Conservation (phyloP, 2,888 invertebrate genomes). For the Drosophila parthenogenetica region DNA sequence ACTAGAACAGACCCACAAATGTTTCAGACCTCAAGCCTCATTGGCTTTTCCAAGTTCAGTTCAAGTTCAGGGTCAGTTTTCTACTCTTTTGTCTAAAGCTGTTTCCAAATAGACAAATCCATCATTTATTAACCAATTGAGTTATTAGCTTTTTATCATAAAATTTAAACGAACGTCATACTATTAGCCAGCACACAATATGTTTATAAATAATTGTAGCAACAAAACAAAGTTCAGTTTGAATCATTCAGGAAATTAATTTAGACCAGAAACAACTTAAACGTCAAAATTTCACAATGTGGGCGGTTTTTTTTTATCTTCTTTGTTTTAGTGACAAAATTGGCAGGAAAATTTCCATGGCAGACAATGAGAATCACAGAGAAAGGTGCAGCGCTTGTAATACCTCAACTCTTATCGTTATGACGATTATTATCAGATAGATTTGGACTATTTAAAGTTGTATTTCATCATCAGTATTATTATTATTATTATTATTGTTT, state of each 20-base stretch:
- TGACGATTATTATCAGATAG: background rate
- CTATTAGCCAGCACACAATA: background rate
- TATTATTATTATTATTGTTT: constrained; percentile 1
- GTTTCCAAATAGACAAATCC: constrained; percentile 17
- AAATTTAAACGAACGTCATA: constrained; percentile 26
- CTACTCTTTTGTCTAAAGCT: constrained; percentile 11
- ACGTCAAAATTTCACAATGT: constrained; percentile 20
- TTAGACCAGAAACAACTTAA: constrained; percentile 16
- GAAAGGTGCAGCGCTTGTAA: constrained; percentile 3
- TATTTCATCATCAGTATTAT: background rate
- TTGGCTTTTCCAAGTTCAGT: constrained; percentile 59
- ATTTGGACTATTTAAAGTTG: background rate
- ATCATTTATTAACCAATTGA: constrained; percentile 2
- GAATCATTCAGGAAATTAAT: constrained; percentile 47
- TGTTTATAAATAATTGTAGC: constrained; percentile 10
- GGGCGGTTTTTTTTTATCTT: constrained; percentile 24
- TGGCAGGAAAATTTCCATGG: constrained; percentile 23
- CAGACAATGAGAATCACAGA: constrained; percentile 8
- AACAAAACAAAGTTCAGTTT: constrained; percentile 29
- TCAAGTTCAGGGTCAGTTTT: constrained; percentile 74
- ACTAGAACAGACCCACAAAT: constrained; percentile 34
- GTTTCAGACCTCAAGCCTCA: constrained; percentile 29
- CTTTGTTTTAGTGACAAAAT: constrained; percentile 33
- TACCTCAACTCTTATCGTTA: background rate
- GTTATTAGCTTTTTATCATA: constrained; percentile 10